Evolutionary conservation across 2,113 vertebrate genomes (phyloP).

Genomic region (Saiga tatarica): DNA sequence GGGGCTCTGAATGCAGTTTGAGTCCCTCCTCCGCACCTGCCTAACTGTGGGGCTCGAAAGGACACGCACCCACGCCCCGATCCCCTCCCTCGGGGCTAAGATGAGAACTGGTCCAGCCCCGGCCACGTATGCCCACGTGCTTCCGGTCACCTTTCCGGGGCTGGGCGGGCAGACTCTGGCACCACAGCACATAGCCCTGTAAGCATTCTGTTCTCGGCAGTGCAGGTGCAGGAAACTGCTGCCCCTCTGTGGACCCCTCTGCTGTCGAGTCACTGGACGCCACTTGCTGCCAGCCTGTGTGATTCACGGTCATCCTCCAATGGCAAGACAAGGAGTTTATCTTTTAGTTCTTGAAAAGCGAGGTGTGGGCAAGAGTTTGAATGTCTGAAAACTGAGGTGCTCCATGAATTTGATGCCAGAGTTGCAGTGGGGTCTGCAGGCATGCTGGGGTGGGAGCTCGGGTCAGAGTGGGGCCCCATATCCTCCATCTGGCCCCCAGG

Average conservation of each 20-base stretch:
- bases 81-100: too few species aligned
- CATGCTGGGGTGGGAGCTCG: background rate
- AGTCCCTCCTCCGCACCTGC: background rate
- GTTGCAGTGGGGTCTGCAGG: background rate
- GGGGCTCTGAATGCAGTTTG: background rate
- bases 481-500: background rate
- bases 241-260: background rate
- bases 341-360: background rate
- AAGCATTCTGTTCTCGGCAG: background rate
- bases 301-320: background rate
- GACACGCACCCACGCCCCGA: rapidly evolving
- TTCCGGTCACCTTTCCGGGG: background rate
- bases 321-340: background rate
- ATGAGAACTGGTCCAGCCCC: background rate
- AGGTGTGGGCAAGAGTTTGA: background rate
- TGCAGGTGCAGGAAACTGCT: background rate
- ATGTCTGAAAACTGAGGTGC: background rate
- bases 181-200: rapidly evolving
- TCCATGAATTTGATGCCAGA: background rate
- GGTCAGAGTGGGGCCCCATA: background rate
- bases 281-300: background rate
- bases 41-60: background rate
- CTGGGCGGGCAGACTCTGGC: background rate
- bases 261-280: background rate
- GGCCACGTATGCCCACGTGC: background rate